phyloP scores from a whole-genome alignment of 1,140 invertebrate genomes.

The Zaprionus camerounensis region DNA sequence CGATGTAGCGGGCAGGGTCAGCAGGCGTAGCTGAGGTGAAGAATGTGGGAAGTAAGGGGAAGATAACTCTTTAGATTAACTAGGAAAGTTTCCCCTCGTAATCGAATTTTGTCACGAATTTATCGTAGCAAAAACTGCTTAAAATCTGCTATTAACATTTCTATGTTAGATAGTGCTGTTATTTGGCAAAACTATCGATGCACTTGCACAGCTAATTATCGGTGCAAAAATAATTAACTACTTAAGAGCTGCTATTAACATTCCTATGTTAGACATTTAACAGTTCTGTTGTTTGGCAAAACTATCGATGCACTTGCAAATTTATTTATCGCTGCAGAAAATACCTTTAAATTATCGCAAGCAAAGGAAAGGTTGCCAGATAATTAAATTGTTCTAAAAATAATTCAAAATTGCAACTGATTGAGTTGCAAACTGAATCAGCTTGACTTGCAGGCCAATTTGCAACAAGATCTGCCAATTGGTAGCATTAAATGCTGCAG shows the following conservation, averaged over 20 bases:
- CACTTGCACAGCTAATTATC: too few relatives aligned
- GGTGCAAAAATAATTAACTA: too few relatives aligned
- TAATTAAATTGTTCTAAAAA: not conserved
- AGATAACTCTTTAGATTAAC: not conserved
- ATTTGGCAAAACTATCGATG: not conserved
- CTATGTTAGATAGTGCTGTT: not conserved
- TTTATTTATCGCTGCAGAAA: not conserved
- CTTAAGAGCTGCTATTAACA: not conserved
- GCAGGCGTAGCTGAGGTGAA: not conserved
- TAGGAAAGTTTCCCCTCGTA: too few relatives aligned
- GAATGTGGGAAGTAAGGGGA: not conserved
- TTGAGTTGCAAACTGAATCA: not conserved
- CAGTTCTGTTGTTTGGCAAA: too few relatives aligned
- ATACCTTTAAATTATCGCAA: not conserved
- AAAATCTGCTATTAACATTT: not conserved
- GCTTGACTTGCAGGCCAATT: not conserved
- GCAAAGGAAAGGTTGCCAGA: not conserved
- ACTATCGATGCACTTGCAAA: not conserved
- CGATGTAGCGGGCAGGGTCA: not conserved
- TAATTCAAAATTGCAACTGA: not conserved
- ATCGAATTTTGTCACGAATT: too few relatives aligned
- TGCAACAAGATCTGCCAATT: slow-evolving; percentile 2
- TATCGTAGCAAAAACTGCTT: not conserved
- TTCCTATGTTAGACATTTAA: not conserved
- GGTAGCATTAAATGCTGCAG: not conserved